Conservation (phyloP, 2,113 vertebrate genomes). For the Hucho hucho region DNA sequence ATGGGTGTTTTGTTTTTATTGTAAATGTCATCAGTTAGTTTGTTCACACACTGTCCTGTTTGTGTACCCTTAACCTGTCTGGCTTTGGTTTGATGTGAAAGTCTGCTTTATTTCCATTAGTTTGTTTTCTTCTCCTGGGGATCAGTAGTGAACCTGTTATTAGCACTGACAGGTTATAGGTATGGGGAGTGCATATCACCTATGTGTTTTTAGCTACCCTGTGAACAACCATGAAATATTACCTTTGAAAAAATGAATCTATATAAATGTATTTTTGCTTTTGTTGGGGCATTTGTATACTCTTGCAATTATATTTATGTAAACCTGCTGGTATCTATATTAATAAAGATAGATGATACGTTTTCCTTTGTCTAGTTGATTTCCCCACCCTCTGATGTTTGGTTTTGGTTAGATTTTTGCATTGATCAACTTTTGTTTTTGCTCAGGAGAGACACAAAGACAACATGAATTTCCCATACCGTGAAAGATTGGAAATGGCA, state of each 20-base stretch:
- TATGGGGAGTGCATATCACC: slow-evolving; percentile 74
- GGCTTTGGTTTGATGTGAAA: slow-evolving; percentile 65
- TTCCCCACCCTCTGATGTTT: not conserved
- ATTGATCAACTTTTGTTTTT: not conserved
- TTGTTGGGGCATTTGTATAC: slow-evolving; percentile 87
- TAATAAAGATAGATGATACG: slow-evolving; percentile 76
- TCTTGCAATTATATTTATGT: slow-evolving; percentile 89
- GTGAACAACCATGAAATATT: slow-evolving; percentile 86
- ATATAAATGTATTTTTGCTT: slow-evolving; percentile 81
- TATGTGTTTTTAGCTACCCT: slow-evolving; percentile 81
- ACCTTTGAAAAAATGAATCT: slow-evolving; percentile 56
- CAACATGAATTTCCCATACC: not conserved
- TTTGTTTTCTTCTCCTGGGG: slow-evolving; percentile 69
- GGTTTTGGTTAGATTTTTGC: not conserved
- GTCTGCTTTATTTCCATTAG: slow-evolving; percentile 40
- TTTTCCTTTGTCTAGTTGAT: not conserved
- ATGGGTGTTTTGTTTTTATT: slow-evolving; percentile 10
- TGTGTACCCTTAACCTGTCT: slow-evolving; percentile 61
- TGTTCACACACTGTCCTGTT: slow-evolving; percentile 37
- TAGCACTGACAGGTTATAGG: slow-evolving; percentile 75
- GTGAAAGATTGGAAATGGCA: not conserved
- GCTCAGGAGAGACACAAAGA: not conserved
- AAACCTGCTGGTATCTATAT: slow-evolving; percentile 88
- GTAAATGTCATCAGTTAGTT: slow-evolving; percentile 4
- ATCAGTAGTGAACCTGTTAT: slow-evolving; percentile 65